Percentiles rank a stretch among this genome's conserved stretches.
Conservation (phyloP, 1,140 invertebrate species). For the Calliopsis andreniformis region DNA sequence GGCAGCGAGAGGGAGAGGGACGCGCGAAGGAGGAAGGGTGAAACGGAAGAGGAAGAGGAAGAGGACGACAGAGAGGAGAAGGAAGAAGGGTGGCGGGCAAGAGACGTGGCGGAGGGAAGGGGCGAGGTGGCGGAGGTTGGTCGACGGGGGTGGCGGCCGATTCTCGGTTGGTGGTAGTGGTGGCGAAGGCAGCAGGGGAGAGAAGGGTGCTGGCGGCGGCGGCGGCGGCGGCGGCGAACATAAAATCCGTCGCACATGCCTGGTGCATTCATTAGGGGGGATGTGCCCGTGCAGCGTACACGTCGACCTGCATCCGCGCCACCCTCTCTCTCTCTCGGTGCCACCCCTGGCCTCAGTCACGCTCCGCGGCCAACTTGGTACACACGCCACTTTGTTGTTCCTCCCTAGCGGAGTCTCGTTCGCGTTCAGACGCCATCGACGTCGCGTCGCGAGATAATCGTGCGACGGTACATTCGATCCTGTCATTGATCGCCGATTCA, state of each 20-base stretch:
- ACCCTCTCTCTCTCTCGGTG: conserved; percentile 57
- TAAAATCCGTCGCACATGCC: conserved; percentile 82
- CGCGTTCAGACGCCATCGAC: conserved; percentile 24
- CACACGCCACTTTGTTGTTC: conserved; percentile 62
- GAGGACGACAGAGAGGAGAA: conserved; percentile 74
- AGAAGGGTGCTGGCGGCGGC: conserved; percentile 49
- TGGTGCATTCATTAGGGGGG: conserved; percentile 81
- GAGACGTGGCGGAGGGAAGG: conserved; percentile 15
- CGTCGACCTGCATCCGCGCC: conserved; percentile 74
- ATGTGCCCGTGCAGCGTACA: conserved; percentile 79
- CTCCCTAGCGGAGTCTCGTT: conserved; percentile 37
- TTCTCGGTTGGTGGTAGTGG: conserved; percentile 63
- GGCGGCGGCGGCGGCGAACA: conserved; percentile 76
- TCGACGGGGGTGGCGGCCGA: conserved; percentile 63
- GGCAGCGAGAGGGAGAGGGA: conserved; percentile 57
- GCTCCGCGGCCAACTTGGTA: conserved; percentile 65
- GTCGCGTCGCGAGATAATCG: conserved; percentile 37
- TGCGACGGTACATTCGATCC: conserved; percentile 16
- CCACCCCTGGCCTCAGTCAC: conserved; percentile 68
- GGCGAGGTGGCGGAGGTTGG: conserved; percentile 50
- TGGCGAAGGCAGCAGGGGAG: conserved; percentile 70
- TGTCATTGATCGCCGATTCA: conserved; percentile 8
- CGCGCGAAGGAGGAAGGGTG: conserved; percentile 67
- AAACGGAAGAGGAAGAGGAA: conserved; percentile 48
- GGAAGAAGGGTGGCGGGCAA: conserved; percentile 30